Evolutionary conservation across 2,797 vertebrate genomes (phyloP).

Genomic region (Xenentodon cancila): DNA sequence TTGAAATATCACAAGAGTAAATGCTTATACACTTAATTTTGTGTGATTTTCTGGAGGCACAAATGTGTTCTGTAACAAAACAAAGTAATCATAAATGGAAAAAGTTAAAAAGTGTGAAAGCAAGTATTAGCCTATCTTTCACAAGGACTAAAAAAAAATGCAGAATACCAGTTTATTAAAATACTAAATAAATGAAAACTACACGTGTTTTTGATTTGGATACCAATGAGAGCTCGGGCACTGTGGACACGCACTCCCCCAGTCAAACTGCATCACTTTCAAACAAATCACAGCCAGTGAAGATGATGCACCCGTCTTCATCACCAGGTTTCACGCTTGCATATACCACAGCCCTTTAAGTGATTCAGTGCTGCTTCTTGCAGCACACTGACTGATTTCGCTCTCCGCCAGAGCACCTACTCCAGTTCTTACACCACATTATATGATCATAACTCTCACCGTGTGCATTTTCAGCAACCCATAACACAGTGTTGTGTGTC

Average conservation of each 20-base stretch:
- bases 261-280: neutral
- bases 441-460: conserved; percentile 17
- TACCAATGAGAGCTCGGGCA: neutral
- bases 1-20: too few relatives aligned
- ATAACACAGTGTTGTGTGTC: conserved; percentile 33
- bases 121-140: too few relatives aligned
- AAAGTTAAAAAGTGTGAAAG: too few relatives aligned
- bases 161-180: too few relatives aligned
- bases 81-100: too few relatives aligned
- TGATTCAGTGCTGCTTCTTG: conserved; percentile 24
- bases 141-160: too few relatives aligned
- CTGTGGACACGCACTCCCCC: neutral
- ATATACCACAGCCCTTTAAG: conserved; percentile 7
- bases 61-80: too few relatives aligned
- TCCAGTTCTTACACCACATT: conserved; percentile 21
- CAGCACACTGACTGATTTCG: conserved; percentile 29
- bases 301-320: conserved; percentile 15
- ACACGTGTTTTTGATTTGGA: neutral
- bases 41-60: too few relatives aligned
- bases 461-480: conserved; percentile 25
- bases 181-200: too few relatives aligned
- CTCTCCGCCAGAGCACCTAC: conserved; percentile 6
- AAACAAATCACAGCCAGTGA: conserved; percentile 14
- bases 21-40: too few relatives aligned
- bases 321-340: conserved; percentile 2